Conservation (phyloP, 1,140 invertebrate species). For the Drosophila arawakana region DNA sequence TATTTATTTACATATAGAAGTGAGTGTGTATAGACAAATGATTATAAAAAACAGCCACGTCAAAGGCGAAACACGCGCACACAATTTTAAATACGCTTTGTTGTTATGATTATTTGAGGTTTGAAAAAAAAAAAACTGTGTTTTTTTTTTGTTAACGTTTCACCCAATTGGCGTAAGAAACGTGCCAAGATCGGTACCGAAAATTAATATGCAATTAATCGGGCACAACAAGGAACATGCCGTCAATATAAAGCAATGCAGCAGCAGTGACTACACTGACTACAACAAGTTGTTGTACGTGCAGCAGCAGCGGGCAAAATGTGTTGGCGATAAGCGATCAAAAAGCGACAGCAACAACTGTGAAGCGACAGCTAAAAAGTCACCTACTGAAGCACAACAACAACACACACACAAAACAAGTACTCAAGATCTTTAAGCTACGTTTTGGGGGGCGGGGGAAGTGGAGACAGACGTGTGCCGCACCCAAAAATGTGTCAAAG, state of each 20-base stretch:
- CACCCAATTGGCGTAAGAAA: slow-evolving; percentile 72
- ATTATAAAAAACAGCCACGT: slow-evolving; percentile 50
- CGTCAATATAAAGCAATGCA: slow-evolving; percentile 64
- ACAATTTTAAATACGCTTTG: slow-evolving; percentile 70
- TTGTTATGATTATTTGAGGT: slow-evolving; percentile 68
- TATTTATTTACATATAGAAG: not conserved
- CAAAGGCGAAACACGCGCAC: slow-evolving; percentile 56
- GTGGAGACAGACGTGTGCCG: slow-evolving; percentile 47
- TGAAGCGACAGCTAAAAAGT: slow-evolving; percentile 68
- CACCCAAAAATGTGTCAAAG: slow-evolving; percentile 80
- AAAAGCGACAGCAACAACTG: slow-evolving; percentile 55
- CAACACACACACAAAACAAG: slow-evolving; percentile 5
- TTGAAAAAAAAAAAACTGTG: slow-evolving; percentile 11
- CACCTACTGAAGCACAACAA: slow-evolving; percentile 61
- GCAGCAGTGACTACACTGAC: slow-evolving; percentile 8
- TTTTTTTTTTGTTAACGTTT: slow-evolving; percentile 37
- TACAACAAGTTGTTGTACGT: slow-evolving; percentile 65
- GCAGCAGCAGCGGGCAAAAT: slow-evolving; percentile 58
- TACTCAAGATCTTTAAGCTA: slow-evolving; percentile 27
- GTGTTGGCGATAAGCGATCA: slow-evolving; percentile 65
- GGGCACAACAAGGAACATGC: slow-evolving; percentile 78
- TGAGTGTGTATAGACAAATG: slow-evolving; percentile 11
- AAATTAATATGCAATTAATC: slow-evolving; percentile 83
- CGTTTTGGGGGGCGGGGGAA: slow-evolving; percentile 18
- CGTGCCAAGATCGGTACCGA: slow-evolving; percentile 72